These are phyloP conservation scores for Autographa gamma DNA, from an alignment of 2,888 invertebrate species.

Conservation along the genomic window DNA sequence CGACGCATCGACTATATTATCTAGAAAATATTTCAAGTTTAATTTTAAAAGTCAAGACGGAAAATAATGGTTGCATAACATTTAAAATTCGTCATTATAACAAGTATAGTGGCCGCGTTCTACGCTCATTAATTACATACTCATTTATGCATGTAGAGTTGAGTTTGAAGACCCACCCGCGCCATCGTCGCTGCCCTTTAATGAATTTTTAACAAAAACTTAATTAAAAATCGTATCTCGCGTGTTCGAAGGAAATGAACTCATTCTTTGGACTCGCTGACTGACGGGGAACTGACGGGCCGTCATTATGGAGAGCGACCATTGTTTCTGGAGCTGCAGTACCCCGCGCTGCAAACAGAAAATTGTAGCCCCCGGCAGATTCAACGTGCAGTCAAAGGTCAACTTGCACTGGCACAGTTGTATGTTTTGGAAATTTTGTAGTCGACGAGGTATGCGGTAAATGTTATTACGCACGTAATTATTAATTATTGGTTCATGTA, in stretches of 20 bases:
- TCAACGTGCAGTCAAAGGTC: conserved; percentile 74
- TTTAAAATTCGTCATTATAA: conserved; percentile 76
- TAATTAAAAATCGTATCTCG: conserved; percentile 89
- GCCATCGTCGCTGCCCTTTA: conserved; percentile 80
- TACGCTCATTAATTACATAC: conserved; percentile 84
- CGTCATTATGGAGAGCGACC: conserved; percentile 81
- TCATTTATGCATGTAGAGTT: conserved; percentile 81
- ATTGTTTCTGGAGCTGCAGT: conserved; percentile 70
- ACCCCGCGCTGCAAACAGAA: conserved; percentile 66
- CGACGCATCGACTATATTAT: conserved; percentile 43
- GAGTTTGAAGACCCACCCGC: conserved; percentile 73
- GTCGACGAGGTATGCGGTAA: conserved; percentile 79
- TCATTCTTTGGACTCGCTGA: conserved; percentile 86
- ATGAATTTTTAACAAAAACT: conserved; percentile 89
- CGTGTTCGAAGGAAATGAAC: conserved; percentile 88
- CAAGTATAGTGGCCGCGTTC: conserved; percentile 67
- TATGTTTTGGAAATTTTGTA: conserved; percentile 82
- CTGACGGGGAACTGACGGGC: conserved; percentile 85
- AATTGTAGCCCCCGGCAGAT: conserved; percentile 70
- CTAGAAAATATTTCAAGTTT: conserved; percentile 63
- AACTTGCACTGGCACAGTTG: conserved; percentile 70
- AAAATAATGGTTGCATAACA: conserved; percentile 69
- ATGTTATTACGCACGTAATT: conserved; percentile 81
- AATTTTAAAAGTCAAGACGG: conserved; percentile 73
- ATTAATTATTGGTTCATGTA: conserved; percentile 77